Evolutionary conservation across 2,797 vertebrate genomes (phyloP).

Genomic region (Argentina silus): DNA sequence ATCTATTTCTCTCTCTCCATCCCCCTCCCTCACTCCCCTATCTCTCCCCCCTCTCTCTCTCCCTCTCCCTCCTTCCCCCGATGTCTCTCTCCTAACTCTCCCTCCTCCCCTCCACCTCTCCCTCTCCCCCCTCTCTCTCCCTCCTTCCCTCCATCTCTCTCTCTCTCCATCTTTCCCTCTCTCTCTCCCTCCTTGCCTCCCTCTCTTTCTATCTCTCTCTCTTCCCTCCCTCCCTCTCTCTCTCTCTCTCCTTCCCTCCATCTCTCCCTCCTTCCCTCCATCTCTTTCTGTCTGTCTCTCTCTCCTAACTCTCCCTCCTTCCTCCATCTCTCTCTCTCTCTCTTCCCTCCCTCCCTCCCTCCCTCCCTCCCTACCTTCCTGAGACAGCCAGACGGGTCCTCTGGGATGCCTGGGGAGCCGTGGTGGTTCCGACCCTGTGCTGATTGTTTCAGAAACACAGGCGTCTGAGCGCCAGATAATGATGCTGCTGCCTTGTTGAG

Average conservation of each 20-base stretch:
- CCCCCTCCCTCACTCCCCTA: neutral
- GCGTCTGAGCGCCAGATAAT: neutral
- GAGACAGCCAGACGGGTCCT: too few species aligned
- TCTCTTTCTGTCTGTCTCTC: neutral
- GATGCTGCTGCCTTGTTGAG: neutral
- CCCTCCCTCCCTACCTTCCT: too few species aligned
- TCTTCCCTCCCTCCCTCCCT: too few species aligned
- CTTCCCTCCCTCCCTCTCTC: neutral
- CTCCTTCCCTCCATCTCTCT: neutral
- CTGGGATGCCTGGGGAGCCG: neutral
- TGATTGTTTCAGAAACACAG: too few species aligned
- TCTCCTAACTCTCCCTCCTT: neutral
- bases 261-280: neutral
- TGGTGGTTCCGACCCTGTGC: too few species aligned
- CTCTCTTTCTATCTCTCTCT: neutral
- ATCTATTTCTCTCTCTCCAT: neutral
- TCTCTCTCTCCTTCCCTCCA: too few species aligned
- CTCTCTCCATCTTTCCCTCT: neutral
- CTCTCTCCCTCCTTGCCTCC: neutral
- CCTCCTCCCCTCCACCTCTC: neutral
- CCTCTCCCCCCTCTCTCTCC: neutral
- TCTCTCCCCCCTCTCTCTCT: neutral
- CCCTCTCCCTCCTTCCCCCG: neutral
- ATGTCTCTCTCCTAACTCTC: constrained; percentile 41
- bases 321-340: constrained; percentile 4